A percentile compares a stretch with the other conserved stretches of the same genome.
These are phyloP conservation scores for Ancistrus triradiatus DNA, from an alignment of 2,113 vertebrate species.

Conservation along the genomic window DNA sequence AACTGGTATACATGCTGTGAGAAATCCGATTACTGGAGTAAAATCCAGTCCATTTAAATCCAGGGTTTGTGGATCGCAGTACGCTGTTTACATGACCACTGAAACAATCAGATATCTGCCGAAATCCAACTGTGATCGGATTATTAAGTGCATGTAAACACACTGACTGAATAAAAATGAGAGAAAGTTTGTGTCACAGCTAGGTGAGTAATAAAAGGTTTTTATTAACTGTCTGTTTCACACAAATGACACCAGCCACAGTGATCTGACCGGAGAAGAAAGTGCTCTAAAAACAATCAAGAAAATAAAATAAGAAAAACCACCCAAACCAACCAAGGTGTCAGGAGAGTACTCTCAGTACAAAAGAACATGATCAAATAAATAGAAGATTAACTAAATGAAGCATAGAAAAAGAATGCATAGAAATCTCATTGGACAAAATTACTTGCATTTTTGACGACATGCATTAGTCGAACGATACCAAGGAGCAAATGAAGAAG, in stretches of 20 bases:
- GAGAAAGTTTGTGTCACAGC: neutral
- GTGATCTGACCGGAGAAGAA: constrained; percentile 48
- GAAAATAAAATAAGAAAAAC: constrained; percentile 8
- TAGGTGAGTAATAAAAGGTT: constrained; percentile 43
- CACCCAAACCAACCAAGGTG: neutral
- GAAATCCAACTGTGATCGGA: too few relatives aligned
- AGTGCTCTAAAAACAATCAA: constrained; percentile 35
- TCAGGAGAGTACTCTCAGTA: constrained; percentile 14
- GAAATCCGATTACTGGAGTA: too few relatives aligned
- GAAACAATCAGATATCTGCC: too few relatives aligned
- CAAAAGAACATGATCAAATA: constrained; percentile 32
- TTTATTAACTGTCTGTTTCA: constrained; percentile 47
- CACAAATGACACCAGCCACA: constrained; percentile 40
- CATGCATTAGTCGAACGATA: too few relatives aligned
- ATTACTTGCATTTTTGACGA: neutral
- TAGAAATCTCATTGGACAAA: constrained; percentile 35
- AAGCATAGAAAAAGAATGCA: constrained; percentile 48
- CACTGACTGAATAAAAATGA: neutral
- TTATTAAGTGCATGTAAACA: too few relatives aligned
- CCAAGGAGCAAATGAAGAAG: too few relatives aligned
- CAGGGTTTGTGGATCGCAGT: too few relatives aligned
- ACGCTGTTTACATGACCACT: too few relatives aligned
- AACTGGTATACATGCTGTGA: too few relatives aligned
- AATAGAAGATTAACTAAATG: constrained; percentile 43
- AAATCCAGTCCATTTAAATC: too few relatives aligned